Evolutionary conservation across 2,888 invertebrate genomes (phyloP).

Genomic region (Gonocerus acuteangulatus): DNA sequence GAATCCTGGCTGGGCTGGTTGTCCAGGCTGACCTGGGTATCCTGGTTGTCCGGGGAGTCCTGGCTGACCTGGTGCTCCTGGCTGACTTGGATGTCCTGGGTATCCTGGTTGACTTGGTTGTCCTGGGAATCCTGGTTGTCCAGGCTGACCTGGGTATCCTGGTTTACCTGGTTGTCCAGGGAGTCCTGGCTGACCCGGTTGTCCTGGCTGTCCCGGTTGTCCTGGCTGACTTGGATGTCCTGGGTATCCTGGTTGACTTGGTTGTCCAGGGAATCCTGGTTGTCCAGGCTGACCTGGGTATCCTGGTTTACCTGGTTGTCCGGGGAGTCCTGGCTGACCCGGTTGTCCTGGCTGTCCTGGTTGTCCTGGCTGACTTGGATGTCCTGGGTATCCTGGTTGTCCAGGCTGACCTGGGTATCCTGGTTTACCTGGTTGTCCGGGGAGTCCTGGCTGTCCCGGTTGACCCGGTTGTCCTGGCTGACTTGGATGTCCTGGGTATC

Average conservation of each 20-base stretch:
- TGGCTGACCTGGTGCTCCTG: conserved; percentile 24
- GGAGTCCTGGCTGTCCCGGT: conserved; percentile 32
- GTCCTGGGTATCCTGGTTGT: conserved; percentile 30
- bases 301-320: conserved; percentile 38
- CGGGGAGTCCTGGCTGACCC: conserved; percentile 33
- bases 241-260: conserved; percentile 33
- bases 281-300: conserved; percentile 32
- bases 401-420: conserved; percentile 29
- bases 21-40: conserved; percentile 40
- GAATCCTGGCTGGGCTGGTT: conserved; percentile 44
- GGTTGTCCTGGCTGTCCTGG: conserved; percentile 38
- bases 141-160: conserved; percentile 37
- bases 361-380: conserved; percentile 32
- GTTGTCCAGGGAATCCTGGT: conserved; percentile 34
- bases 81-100: conserved; percentile 34
- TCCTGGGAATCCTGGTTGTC: conserved; percentile 40
- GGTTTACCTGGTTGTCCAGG: conserved; percentile 37
- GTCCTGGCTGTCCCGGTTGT: conserved; percentile 20
- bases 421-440: conserved; percentile 14
- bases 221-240: conserved; percentile 32
- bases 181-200: conserved; percentile 31
- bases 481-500: conserved; percentile 32
- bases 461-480: conserved; percentile 26
- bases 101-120: conserved; percentile 32
- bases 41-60: conserved; percentile 36